Percentiles rank a stretch among this genome's conserved stretches.
phyloP scores from a whole-genome alignment of 1,140 invertebrate species.

The Pristionchus pacificus region DNA sequence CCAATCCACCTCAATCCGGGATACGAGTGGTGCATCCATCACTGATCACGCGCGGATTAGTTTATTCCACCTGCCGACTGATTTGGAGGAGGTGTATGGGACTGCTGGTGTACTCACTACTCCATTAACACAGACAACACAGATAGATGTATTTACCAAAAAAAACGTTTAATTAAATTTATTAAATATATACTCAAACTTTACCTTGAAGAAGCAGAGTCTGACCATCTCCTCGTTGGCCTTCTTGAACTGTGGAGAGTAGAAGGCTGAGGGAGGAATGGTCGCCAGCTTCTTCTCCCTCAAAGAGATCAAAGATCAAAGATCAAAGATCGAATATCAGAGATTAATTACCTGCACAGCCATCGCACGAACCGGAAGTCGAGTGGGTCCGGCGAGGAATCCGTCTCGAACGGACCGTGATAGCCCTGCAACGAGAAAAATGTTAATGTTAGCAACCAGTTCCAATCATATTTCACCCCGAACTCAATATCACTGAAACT shows the following conservation, averaged over 20 bases:
- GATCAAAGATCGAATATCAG: no score
- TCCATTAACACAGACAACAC: constrained; percentile 7
- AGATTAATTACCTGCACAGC: constrained; percentile 83
- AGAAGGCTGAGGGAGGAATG: constrained; percentile 91
- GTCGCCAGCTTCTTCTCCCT: constrained; percentile 78
- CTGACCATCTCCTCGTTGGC: constrained; percentile 71
- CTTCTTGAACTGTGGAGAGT: constrained; percentile 74
- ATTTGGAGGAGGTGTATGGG: no score
- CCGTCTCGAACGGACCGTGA: neutral
- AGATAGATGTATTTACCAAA: neutral
- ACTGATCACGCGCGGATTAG: neutral
- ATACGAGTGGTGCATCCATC: neutral
- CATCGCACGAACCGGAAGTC: constrained; percentile 92
- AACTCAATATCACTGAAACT: no score
- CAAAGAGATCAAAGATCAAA: no score
- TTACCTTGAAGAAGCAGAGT: constrained; percentile 86
- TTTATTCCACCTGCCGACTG: constrained; percentile 3
- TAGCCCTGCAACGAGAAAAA: neutral
- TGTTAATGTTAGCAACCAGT: neutral
- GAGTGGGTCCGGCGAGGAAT: constrained; percentile 60
- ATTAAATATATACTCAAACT: constrained; percentile 6
- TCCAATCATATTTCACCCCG: neutral
- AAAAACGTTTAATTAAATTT: constrained; percentile 26
- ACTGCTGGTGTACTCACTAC: no score
- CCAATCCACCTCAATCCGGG: no score